Percentiles rank a stretch among this genome's conserved stretches.
Conservation (phyloP, 2,797 vertebrate genomes). For the Characodon lateralis region DNA sequence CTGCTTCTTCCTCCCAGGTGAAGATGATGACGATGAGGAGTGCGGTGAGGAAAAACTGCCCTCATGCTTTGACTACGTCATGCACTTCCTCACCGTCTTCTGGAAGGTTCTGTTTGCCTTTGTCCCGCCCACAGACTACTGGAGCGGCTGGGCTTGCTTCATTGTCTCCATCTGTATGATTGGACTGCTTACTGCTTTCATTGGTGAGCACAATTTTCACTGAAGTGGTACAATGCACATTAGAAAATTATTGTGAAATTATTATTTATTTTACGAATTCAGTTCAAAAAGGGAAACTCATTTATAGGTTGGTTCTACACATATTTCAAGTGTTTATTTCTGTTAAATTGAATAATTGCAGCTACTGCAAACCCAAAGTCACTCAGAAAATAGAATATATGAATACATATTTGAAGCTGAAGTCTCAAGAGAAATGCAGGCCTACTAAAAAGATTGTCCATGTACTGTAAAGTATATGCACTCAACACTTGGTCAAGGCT, state of each 20-base stretch:
- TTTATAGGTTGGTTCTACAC: background rate
- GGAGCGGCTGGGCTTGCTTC: constrained; percentile 99
- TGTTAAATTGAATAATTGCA: background rate
- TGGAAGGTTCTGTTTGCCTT: constrained; percentile 99
- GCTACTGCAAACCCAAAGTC: too few species aligned
- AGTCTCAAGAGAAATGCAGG: too few species aligned
- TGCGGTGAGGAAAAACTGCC: constrained; percentile 98
- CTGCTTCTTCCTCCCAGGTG: constrained; percentile 77
- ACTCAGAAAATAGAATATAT: too few species aligned
- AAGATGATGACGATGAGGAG: constrained; percentile 96
- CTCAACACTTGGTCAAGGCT: too few species aligned
- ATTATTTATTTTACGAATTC: too few species aligned
- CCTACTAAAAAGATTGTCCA: too few species aligned
- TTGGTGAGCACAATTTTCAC: constrained; percentile 71
- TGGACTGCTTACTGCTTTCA: constrained; percentile 93
- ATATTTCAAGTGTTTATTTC: background rate
- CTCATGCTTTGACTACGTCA: constrained; percentile 99
- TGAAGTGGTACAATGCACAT: background rate
- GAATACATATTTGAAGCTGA: too few species aligned
- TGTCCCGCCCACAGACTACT: constrained; percentile 97
- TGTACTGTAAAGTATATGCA: too few species aligned
- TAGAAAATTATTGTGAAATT: too few species aligned
- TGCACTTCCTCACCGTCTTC: constrained; percentile 99
- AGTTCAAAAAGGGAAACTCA: background rate
- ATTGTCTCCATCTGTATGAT: constrained; percentile 97